These are phyloP conservation scores for Pterocles burchelli DNA, from an alignment of 2,113 vertebrate genomes.

Conservation along the genomic window DNA sequence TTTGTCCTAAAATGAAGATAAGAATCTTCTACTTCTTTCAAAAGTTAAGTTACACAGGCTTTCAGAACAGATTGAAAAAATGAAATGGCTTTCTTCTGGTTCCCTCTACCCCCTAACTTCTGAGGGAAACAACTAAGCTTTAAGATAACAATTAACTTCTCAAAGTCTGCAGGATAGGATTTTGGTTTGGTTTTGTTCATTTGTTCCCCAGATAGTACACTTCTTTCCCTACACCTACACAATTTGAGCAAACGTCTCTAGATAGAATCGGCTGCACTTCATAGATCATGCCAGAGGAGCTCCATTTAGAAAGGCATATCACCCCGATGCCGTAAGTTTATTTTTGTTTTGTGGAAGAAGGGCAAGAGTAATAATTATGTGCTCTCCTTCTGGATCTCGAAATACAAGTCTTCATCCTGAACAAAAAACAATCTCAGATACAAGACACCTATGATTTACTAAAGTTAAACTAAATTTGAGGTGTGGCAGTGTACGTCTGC, in stretches of 20 bases:
- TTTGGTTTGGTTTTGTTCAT: background rate
- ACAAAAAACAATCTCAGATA: conserved; percentile 18
- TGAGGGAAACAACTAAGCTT: background rate
- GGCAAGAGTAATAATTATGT: background rate
- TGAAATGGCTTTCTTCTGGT: background rate
- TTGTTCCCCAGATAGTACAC: background rate
- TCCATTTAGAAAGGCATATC: background rate
- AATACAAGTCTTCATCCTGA: background rate
- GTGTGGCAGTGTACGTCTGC: background rate
- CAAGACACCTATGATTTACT: conserved; percentile 27
- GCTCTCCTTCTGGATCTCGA: background rate
- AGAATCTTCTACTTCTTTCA: background rate
- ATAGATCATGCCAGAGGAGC: background rate
- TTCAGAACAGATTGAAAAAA: background rate
- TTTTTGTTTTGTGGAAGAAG: background rate
- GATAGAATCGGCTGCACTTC: background rate
- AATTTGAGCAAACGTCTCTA: background rate
- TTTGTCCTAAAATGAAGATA: background rate
- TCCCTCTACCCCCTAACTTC: background rate
- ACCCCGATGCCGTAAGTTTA: background rate
- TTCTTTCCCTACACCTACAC: background rate
- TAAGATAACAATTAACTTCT: background rate
- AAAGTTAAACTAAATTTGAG: conserved; percentile 25
- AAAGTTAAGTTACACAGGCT: background rate
- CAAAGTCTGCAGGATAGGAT: background rate